These are phyloP conservation scores for Lottia scabra DNA, from an alignment of 2,888 invertebrate species.

Conservation along the genomic window DNA sequence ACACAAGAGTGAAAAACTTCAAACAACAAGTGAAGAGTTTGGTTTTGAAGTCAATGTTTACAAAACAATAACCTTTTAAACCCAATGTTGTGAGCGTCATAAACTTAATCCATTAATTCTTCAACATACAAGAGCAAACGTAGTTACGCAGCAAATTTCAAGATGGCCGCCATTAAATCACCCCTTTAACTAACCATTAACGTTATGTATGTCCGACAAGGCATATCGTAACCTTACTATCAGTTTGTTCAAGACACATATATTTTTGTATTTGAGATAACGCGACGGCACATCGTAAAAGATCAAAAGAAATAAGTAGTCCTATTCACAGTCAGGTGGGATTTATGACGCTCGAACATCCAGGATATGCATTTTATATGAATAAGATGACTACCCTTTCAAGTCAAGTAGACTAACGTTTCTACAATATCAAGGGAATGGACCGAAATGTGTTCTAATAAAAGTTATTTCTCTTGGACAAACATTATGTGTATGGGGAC, in stretches of 20 bases:
- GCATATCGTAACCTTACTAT: background rate
- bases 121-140: background rate
- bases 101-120: slow-evolving; percentile 4
- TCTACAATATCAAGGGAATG: too few species aligned
- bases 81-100: background rate
- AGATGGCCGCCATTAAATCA: slow-evolving; percentile 4
- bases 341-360: background rate
- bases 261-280: background rate
- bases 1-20: background rate
- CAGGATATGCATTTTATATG: background rate
- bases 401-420: too few species aligned
- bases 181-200: background rate
- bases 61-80: slow-evolving; percentile 3
- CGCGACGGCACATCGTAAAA: background rate
- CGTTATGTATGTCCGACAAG: background rate
- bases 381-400: too few species aligned
- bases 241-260: slow-evolving; percentile 6
- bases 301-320: background rate
- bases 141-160: slow-evolving; percentile 2
- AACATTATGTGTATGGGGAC: too few species aligned
- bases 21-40: background rate
- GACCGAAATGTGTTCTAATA: too few species aligned
- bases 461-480: too few species aligned
- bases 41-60: slow-evolving; percentile 1
- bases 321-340: background rate